phyloP scores from a whole-genome alignment of 2,797 vertebrate genomes.

The Sebastes flavidus region DNA sequence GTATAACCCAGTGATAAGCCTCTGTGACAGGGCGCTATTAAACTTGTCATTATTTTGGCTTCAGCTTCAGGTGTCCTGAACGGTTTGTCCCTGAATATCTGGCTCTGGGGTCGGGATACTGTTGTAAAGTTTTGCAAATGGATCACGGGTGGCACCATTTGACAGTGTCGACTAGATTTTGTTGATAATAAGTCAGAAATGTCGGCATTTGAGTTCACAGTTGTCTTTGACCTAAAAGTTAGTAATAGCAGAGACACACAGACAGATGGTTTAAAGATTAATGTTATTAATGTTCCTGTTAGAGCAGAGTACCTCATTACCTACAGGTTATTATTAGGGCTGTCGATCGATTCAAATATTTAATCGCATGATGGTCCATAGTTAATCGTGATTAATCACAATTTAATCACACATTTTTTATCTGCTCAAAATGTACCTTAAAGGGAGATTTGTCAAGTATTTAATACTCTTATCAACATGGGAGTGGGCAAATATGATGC shows the following conservation, averaged over 20 bases:
- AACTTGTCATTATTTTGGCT: slow-evolving; percentile 23
- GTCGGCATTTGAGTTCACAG: not conserved
- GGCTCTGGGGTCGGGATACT: accelerated
- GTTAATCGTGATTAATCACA: too few relatives aligned
- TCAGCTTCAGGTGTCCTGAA: not conserved
- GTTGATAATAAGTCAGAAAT: not conserved
- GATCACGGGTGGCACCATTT: not conserved
- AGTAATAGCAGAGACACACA: not conserved
- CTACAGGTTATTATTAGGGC: not conserved
- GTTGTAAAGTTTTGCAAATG: not conserved
- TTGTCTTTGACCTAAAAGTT: not conserved
- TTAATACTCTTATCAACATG: too few relatives aligned
- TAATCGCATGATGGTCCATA: too few relatives aligned
- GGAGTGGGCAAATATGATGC: too few relatives aligned
- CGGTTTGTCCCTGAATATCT: not conserved
- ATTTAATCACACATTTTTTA: too few relatives aligned
- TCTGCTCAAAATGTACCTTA: too few relatives aligned
- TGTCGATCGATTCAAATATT: too few relatives aligned
- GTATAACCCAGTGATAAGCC: slow-evolving; percentile 33
- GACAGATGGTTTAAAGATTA: not conserved
- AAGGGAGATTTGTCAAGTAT: too few relatives aligned
- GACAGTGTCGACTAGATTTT: not conserved
- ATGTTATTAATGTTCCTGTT: not conserved
- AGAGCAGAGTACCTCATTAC: not conserved
- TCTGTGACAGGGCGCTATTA: slow-evolving; percentile 19